Percentiles rank a stretch among this genome's conserved stretches.
These are phyloP conservation scores for Propithecus perrieri DNA, from an alignment of 2,797 vertebrate species.

Conservation along the genomic window DNA sequence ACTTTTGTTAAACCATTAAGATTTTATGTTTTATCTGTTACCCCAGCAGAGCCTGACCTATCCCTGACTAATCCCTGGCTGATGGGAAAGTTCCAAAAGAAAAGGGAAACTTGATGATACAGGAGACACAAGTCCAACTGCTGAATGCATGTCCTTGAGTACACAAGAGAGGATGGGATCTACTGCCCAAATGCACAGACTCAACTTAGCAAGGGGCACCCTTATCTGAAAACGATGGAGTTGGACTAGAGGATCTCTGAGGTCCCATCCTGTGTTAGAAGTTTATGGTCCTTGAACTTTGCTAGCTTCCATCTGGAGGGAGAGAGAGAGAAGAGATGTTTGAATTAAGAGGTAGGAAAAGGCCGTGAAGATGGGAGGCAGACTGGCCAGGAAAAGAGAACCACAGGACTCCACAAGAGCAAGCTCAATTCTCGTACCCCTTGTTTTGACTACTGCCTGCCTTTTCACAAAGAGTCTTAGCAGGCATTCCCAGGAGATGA, in stretches of 20 bases:
- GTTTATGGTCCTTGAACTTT: neutral
- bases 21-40: constrained; percentile 33
- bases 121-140: neutral
- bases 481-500: neutral
- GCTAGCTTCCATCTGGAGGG: neutral
- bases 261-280: neutral
- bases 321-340: neutral
- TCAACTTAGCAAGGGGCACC: neutral
- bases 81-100: constrained; percentile 13
- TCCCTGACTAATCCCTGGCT: constrained; percentile 6
- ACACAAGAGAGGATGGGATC: neutral
- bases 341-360: neutral
- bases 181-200: neutral
- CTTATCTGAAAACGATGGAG: neutral
- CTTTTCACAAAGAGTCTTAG: neutral
- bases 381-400: neutral
- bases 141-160: neutral
- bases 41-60: neutral
- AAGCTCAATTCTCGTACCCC: neutral
- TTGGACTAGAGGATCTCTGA: neutral
- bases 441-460: neutral
- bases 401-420: neutral
- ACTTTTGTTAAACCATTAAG: neutral
- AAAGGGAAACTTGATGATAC: neutral
- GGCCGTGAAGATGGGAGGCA: neutral